These are phyloP conservation scores for Taphrorychus bicolor DNA, from an alignment of 2,888 invertebrate species.

Conservation along the genomic window DNA sequence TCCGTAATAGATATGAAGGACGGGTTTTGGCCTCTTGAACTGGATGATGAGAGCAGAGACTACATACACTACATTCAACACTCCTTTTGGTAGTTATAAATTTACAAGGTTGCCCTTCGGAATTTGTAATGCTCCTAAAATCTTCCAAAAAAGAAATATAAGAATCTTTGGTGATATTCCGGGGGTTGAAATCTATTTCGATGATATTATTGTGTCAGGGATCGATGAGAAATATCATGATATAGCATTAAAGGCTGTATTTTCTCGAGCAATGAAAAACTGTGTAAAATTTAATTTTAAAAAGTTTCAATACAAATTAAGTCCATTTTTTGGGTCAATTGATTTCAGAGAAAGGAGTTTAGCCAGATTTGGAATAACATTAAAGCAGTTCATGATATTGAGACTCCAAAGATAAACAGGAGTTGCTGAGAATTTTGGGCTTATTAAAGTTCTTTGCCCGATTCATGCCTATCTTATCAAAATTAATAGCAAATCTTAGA, in stretches of 20 bases:
- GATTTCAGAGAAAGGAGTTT: not conserved
- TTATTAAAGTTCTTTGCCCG: not conserved
- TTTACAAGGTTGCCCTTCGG: not conserved
- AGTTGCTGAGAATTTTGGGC: not conserved
- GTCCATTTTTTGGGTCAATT: not conserved
- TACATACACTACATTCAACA: not conserved
- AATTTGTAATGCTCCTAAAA: not conserved
- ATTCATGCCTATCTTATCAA: not conserved
- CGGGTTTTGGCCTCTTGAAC: not conserved
- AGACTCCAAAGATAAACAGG: not conserved
- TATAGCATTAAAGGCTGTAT: not conserved
- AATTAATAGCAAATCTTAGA: not conserved
- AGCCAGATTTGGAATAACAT: not conserved
- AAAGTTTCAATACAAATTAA: not conserved
- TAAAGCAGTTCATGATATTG: not conserved
- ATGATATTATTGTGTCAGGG: not conserved
- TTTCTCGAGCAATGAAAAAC: not conserved
- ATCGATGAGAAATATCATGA: not conserved
- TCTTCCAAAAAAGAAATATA: not conserved
- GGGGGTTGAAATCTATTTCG: not conserved
- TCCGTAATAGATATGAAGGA: not conserved
- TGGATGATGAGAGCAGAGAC: not conserved
- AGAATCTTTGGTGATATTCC: not conserved
- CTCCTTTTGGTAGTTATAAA: not conserved
- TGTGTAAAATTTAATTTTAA: not conserved